A percentile compares a stretch with the other conserved stretches of the same genome.
Conservation (phyloP, 2,113 vertebrate species). For the human (Homo sapiens) region DNA sequence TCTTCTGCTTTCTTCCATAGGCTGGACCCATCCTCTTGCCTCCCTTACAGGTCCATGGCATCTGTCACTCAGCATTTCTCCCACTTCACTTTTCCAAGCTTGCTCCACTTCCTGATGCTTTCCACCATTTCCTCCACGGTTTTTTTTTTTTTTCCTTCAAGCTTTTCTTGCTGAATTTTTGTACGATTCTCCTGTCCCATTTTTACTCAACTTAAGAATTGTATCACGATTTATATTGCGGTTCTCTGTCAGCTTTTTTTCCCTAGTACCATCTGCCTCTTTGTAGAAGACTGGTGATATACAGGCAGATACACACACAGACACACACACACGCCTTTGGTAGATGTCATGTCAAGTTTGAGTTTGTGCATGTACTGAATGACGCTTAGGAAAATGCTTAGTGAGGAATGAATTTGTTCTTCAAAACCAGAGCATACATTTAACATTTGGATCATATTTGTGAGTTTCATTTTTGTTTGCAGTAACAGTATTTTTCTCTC, state of each 20-base stretch:
- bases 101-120: not conserved
- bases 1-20: rapidly evolving
- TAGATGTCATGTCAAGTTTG: not conserved
- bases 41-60: rapidly evolving
- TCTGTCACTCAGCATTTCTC: not conserved
- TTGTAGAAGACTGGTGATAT: not conserved
- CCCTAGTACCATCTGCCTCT: slow-evolving; percentile 43
- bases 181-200: not conserved
- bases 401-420: not conserved
- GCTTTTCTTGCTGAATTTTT: not conserved
- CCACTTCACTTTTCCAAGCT: not conserved
- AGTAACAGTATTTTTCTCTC: not conserved
- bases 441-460: not conserved
- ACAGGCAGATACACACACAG: not conserved
- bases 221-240: not conserved
- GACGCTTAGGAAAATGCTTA: not conserved
- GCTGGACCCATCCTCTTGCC: rapidly evolving
- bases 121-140: not conserved
- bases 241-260: slow-evolving; percentile 20
- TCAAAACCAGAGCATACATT: not conserved
- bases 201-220: not conserved
- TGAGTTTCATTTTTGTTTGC: not conserved
- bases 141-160: not conserved
- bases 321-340: not conserved
- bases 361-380: not conserved